phyloP scores from a whole-genome alignment of 2,888 invertebrate species.

The Drosophila histrio region DNA sequence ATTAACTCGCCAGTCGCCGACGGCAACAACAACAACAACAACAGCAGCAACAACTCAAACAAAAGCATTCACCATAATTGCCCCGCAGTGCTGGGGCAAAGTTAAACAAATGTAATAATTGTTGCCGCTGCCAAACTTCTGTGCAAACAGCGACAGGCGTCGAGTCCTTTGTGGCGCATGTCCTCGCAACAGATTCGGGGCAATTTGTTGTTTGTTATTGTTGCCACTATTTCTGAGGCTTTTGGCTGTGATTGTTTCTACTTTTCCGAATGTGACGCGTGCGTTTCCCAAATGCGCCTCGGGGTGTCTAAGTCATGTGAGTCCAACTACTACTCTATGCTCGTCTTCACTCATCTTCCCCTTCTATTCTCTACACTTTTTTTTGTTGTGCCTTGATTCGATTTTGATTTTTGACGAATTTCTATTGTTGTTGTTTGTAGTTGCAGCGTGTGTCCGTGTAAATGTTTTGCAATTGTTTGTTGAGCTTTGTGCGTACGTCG shows the following conservation, averaged over 20 bases:
- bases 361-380: constrained; percentile 15
- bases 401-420: constrained; percentile 80
- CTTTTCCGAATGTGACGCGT: constrained; percentile 57
- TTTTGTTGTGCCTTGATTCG: constrained; percentile 61
- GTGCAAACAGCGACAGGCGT: constrained; percentile 66
- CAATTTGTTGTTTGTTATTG: constrained; percentile 76
- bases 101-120: constrained; percentile 80
- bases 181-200: constrained; percentile 62
- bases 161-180: constrained; percentile 39
- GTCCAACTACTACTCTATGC: background rate
- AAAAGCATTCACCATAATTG: constrained; percentile 58
- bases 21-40: constrained; percentile 19
- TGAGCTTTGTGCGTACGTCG: constrained; percentile 65
- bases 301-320: constrained; percentile 82
- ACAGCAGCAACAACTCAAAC: constrained; percentile 31
- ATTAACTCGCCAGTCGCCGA: constrained; percentile 69
- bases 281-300: constrained; percentile 74
- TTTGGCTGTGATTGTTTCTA: constrained; percentile 67
- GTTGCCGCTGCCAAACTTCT: constrained; percentile 69
- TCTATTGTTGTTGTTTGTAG: constrained; percentile 39
- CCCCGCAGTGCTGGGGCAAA: constrained; percentile 55
- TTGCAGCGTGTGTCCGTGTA: constrained; percentile 61
- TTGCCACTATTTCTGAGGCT: constrained; percentile 68
- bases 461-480: constrained; percentile 78
- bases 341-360: constrained; percentile 5